A percentile compares a stretch with the other conserved stretches of the same genome.
Evolutionary conservation across 2,888 invertebrate genomes (phyloP).

Genomic region (Drosophila formosana): DNA sequence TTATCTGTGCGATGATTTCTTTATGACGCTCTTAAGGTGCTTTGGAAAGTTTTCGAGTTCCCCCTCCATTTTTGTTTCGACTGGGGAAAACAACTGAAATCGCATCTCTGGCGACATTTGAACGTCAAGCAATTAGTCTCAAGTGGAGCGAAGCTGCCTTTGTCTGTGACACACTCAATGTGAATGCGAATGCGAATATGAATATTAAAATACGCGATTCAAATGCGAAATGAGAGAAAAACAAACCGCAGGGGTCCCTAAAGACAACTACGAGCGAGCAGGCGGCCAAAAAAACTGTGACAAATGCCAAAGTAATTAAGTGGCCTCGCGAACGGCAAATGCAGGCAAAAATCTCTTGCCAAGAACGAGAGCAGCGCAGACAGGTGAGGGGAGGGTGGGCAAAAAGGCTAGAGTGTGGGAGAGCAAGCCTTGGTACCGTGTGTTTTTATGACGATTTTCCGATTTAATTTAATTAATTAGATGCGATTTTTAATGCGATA

Average conservation of each 20-base stretch:
- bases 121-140: constrained; percentile 61
- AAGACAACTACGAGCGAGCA: constrained; percentile 16
- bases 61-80: not conserved
- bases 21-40: constrained; percentile 29
- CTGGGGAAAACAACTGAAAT: constrained; percentile 1
- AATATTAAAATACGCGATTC: constrained; percentile 20
- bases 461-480: constrained; percentile 55
- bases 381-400: constrained; percentile 8
- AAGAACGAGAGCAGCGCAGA: constrained; percentile 8
- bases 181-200: constrained; percentile 18
- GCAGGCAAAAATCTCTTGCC: constrained; percentile 29
- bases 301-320: constrained; percentile 67
- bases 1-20: constrained; percentile 62
- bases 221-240: constrained; percentile 2
- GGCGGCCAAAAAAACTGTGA: constrained; percentile 37
- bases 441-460: constrained; percentile 41
- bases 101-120: constrained; percentile 16
- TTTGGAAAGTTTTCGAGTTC: constrained; percentile 5
- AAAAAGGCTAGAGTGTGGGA: not conserved
- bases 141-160: constrained; percentile 50
- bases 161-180: constrained; percentile 46
- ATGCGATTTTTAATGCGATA: constrained; percentile 37
- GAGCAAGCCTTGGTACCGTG: constrained; percentile 32
- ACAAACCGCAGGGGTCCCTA: constrained; percentile 28
- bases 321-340: constrained; percentile 37